Evolutionary conservation across 2,888 invertebrate species (phyloP).

Genomic region (Eupithecia vulgata): DNA sequence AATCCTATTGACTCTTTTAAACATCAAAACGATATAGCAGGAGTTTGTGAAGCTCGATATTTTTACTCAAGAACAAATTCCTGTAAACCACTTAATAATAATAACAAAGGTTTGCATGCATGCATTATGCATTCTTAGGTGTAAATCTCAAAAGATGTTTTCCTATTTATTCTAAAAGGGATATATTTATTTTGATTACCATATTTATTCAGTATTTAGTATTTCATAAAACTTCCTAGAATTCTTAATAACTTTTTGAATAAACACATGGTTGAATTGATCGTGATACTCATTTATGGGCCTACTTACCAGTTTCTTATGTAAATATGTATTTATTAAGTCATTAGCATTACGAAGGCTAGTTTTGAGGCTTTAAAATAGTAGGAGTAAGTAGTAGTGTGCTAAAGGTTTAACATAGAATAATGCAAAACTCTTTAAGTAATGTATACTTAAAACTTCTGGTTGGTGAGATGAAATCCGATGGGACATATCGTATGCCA

Average conservation of each 20-base stretch:
- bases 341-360: too few species aligned
- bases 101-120: not conserved
- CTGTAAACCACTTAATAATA: too few species aligned
- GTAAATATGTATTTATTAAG: too few species aligned
- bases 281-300: not conserved
- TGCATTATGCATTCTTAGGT: not conserved
- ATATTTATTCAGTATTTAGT: not conserved
- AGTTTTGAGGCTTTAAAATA: too few species aligned
- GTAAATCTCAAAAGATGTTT: not conserved
- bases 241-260: not conserved
- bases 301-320: too few species aligned
- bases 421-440: too few species aligned
- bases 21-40: not conserved
- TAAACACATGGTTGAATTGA: not conserved
- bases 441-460: not conserved
- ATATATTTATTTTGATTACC: not conserved
- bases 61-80: not conserved
- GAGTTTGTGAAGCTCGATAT: slow-evolving; percentile 5
- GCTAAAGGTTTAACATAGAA: too few species aligned
- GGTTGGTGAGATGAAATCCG: not conserved
- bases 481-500: not conserved
- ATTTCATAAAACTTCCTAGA: not conserved
- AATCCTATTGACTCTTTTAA: slow-evolving; percentile 5
- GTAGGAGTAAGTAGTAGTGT: too few species aligned
- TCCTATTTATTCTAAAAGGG: not conserved